Percentiles rank a stretch among this genome's conserved stretches.
These are phyloP conservation scores for Abrostola triplasia DNA, from an alignment of 2,888 invertebrate genomes.

Conservation along the genomic window DNA sequence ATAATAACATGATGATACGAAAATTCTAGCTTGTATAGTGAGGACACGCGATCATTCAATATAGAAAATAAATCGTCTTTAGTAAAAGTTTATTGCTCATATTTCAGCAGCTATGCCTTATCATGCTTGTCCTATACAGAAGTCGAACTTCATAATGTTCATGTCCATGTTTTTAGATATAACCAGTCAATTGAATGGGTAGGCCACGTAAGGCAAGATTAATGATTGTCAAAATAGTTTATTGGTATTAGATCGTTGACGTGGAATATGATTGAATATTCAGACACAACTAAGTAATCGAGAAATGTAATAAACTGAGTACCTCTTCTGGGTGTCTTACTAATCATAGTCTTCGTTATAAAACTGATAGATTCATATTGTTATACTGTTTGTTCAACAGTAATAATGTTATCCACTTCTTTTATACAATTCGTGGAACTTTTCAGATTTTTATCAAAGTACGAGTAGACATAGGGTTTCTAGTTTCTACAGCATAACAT, in stretches of 20 bases:
- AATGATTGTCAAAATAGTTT: slow-evolving; percentile 69
- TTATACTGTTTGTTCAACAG: not conserved
- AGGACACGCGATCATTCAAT: slow-evolving; percentile 53
- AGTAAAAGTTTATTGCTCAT: slow-evolving; percentile 38
- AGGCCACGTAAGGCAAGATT: slow-evolving; percentile 71
- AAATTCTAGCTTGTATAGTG: slow-evolving; percentile 31
- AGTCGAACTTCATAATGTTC: slow-evolving; percentile 65
- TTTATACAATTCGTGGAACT: not conserved
- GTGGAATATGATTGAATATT: slow-evolving; percentile 12
- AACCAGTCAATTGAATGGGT: slow-evolving; percentile 73
- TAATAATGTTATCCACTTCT: not conserved
- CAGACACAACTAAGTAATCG: not conserved
- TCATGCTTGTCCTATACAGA: slow-evolving; percentile 57
- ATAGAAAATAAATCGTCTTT: slow-evolving; percentile 60
- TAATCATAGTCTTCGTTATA: not conserved
- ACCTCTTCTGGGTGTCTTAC: too few species aligned
- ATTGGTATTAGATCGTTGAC: slow-evolving; percentile 48
- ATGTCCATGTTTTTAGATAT: slow-evolving; percentile 64
- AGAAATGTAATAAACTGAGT: not conserved
- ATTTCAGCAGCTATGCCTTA: slow-evolving; percentile 54
- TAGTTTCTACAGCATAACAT: too few species aligned
- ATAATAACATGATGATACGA: slow-evolving; percentile 36
- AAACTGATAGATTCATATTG: not conserved
- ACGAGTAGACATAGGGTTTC: too few species aligned
- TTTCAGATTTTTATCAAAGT: too few species aligned